Evolutionary conservation across 2,113 vertebrate genomes (phyloP).

Genomic region (Chroicocephalus ridibundus): DNA sequence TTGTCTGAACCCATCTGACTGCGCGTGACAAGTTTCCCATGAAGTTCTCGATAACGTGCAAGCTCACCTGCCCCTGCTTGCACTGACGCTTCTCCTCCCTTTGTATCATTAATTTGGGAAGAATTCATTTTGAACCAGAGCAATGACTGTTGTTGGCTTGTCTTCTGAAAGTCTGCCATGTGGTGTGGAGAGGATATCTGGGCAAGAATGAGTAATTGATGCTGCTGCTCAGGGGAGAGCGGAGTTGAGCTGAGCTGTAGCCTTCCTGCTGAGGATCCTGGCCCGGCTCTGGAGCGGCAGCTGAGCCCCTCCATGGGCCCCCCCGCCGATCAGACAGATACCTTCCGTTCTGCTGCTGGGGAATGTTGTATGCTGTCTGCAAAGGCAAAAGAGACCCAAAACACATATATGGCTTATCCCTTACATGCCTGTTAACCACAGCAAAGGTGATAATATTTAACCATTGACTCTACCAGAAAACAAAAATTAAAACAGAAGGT

Average conservation of each 20-base stretch:
- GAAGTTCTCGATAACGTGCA: not conserved
- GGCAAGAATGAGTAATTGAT: not conserved
- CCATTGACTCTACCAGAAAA: not conserved
- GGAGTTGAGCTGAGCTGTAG: not conserved
- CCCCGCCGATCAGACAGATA: not conserved
- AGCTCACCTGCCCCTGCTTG: not conserved
- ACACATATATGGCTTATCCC: fast-evolving
- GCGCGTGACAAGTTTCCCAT: not conserved
- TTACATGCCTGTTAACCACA: not conserved
- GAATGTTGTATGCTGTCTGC: not conserved
- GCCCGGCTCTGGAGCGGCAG: fast-evolving
- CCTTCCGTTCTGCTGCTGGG: not conserved
- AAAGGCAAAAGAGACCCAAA: not conserved
- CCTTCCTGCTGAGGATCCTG: fast-evolving
- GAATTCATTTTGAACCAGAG: not conserved
- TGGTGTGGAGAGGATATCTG: not conserved
- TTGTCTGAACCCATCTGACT: not conserved
- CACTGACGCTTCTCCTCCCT: not conserved
- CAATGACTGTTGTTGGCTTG: not conserved
- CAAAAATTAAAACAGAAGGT: not conserved
- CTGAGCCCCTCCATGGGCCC: not conserved
- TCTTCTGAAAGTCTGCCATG: not conserved
- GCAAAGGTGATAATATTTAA: not conserved
- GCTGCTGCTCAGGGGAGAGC: not conserved
- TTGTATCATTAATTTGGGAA: not conserved